Base-by-base conservation (phyloP, 2,888 invertebrate genomes). In the Helobdella robusta region DNA sequence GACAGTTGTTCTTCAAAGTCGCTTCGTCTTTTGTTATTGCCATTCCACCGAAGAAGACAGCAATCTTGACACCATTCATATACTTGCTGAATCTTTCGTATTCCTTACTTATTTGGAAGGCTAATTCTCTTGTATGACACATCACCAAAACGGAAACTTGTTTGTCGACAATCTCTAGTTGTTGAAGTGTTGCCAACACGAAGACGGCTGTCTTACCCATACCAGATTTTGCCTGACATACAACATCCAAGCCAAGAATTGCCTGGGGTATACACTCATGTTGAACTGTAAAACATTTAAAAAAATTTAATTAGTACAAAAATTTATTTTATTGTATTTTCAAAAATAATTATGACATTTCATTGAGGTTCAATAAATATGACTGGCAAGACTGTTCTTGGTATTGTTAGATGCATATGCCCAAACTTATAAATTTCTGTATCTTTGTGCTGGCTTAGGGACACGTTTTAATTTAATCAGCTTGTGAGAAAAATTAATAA, bases 151-250 rank as follows among this genome's bases (percentile, higher is more conserved):
- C 97, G 74, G 94, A 93, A 5, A 94, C 94, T 74, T 78, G 77
- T 35, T 75, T 93, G 79, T 97, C 97, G 0, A 90, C 89, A 0
- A 93, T 89, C 78, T 98, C 97, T 69, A 98, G 81, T 79, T 98
- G 98, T 77, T 98, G 98, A 59, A 99, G 82, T 6, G 98, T 99
- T 15, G 98, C 95, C 76, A 99, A 83, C 46, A 98, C 98, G 83
- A 99, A 98, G 48, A 99, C 98, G 58, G 98, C 98, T 0, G 98
- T 99, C 83, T 98, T 98, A 5, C 98, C 98, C 98, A 98, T 98
- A 83, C 98, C 98, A 73, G 98, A 99, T 81, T 99, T 99, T 3
- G 98, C 98, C 83, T 98, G 98, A 79, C 98, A 98, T 23, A 98
- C 83, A 74, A 98, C 95, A 79, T 99, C 98, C 95, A 99, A 97